Conservation (phyloP, 2,113 vertebrate genomes). For the Amphiprion ocellaris region DNA sequence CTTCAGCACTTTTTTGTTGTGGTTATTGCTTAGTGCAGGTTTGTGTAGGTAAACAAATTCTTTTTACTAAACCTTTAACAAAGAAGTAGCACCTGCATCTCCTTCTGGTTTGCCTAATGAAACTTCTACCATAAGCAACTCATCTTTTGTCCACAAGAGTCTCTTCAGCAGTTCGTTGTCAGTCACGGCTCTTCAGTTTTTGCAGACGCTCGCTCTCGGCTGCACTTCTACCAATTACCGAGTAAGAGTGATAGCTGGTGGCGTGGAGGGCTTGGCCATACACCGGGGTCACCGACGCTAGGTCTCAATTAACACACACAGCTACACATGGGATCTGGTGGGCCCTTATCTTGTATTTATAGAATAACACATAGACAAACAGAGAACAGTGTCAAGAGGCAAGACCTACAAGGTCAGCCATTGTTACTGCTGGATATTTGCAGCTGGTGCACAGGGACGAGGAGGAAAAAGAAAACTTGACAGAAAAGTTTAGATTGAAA, state of each 20-base stretch:
- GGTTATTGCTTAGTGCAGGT: not conserved
- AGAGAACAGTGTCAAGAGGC: conserved; percentile 55
- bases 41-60: not conserved
- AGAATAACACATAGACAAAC: conserved; percentile 71
- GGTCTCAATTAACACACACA: conserved; percentile 79
- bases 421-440: conserved; percentile 48
- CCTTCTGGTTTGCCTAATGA: not conserved
- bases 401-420: conserved; percentile 60
- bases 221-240: conserved; percentile 76
- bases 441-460: conserved; percentile 39
- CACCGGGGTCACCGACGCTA: conserved; percentile 64
- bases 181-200: conserved; percentile 15
- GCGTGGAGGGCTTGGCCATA: conserved; percentile 45
- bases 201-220: conserved; percentile 23
- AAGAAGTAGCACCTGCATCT: conserved; percentile 6
- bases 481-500: conserved; percentile 40
- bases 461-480: conserved; percentile 18
- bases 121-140: not conserved
- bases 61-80: not conserved
- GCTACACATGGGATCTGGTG: conserved; percentile 69
- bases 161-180: conserved; percentile 29
- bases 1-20: not conserved
- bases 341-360: conserved; percentile 78
- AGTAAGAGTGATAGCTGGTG: conserved; percentile 68
- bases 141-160: conserved; percentile 13